Base-by-base conservation (phyloP, 1,140 invertebrate species). In the Polyergus mexicanus region DNA sequence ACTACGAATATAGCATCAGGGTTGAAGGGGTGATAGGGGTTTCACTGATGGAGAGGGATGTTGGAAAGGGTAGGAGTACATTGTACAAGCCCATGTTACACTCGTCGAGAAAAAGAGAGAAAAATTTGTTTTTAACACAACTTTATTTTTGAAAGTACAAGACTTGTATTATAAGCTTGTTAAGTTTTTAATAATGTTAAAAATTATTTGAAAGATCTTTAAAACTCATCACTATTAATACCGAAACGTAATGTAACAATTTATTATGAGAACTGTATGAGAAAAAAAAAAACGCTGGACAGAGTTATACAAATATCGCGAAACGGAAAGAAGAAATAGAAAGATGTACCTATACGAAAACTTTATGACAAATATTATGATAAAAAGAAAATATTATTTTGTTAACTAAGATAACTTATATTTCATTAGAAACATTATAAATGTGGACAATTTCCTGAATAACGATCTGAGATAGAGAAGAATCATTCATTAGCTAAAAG, bases 1-100 rank as follows among this genome's bases (percentile, higher is more conserved):
- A 94, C 80, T 91, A 76, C 72, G 74, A 75, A 32, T 69, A 25
- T 47, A 28, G 51, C 13, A 16, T 58, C 63, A 41, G 75, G 86
- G 90, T 84, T 72, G 63, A 71, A 93, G 92, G 91, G 90, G 91
- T 71, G 71, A 65, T 77, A 88, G 85, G 87, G 78, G 90, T 56
- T 35, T 76, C 63, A 4, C 10, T 7, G 38, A 10, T 25, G 62
- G 86, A 60, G 58, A 90, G 90, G 85, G 68, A 28, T 32, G 16
- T 1, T 6, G n/a, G 10, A 0, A 6, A 25, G 16, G 54, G 92
- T 91, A 90, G 93, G 92, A 86, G 86, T 44, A 63, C 28, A 8
- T 63, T 85, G 84, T 90, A 91, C 91, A 91, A 93, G 92, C 66
- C 91, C 90, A 90, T 92, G 89, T 92, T 89, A 92, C 92, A 90